Conservation (phyloP, 1,140 invertebrate genomes). For the Trachelipus rathkii region DNA sequence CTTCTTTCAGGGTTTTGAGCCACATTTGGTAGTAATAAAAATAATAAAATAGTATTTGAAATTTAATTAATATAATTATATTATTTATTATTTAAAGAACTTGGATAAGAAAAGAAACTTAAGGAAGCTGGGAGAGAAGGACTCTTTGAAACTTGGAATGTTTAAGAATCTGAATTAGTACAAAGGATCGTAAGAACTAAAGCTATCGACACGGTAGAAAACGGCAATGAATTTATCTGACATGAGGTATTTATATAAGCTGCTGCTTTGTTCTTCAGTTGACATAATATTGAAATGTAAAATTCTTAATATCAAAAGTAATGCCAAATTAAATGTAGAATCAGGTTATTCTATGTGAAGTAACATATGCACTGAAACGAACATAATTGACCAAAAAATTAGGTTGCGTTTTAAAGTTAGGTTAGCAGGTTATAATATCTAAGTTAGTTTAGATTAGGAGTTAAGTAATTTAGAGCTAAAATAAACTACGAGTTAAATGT, state of each 20-base stretch:
- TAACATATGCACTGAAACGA: too few relatives aligned
- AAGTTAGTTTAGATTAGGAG: too few relatives aligned
- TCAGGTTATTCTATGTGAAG: too few relatives aligned
- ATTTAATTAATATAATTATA: not conserved
- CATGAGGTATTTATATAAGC: not conserved
- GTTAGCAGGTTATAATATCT: too few relatives aligned
- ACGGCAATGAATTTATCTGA: not conserved
- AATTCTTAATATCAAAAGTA: too few relatives aligned
- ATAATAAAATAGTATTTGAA: not conserved
- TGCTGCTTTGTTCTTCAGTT: constrained; percentile 17
- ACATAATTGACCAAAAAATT: too few relatives aligned
- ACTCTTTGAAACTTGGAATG: constrained; percentile 49
- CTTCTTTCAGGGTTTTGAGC: not conserved
- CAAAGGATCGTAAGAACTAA: not conserved
- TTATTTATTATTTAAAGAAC: constrained; percentile 11
- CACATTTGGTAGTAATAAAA: not conserved
- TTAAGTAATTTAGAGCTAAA: too few relatives aligned
- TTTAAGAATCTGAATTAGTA: constrained; percentile 48
- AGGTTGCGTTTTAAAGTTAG: too few relatives aligned
- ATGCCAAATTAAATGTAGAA: too few relatives aligned
- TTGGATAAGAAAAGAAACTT: constrained; percentile 47
- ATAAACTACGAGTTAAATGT: too few relatives aligned
- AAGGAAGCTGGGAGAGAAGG: constrained; percentile 47
- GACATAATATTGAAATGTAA: too few relatives aligned
- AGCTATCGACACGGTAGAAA: not conserved